phyloP scores from a whole-genome alignment of 2,888 invertebrate genomes.

The Hydraecia micacea region DNA sequence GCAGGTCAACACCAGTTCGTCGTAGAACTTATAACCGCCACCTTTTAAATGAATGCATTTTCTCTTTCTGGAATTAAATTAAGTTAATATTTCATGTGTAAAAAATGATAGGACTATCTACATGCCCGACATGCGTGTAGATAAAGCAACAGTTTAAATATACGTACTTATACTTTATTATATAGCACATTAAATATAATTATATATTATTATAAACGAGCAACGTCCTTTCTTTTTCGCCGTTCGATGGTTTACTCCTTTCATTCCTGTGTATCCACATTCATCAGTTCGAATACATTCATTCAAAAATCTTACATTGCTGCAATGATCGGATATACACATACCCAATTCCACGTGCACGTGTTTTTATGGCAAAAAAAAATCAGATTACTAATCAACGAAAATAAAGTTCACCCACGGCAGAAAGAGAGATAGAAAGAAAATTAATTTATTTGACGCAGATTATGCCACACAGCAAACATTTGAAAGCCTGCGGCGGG shows the following conservation, averaged over 20 bases:
- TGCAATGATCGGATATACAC: neutral
- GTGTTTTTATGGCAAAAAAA: neutral
- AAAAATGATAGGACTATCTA: neutral
- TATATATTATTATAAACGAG: neutral
- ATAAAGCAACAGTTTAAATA: too few relatives aligned
- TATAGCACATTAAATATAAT: neutral
- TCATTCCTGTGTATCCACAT: neutral
- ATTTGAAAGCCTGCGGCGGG: neutral
- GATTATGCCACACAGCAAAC: neutral
- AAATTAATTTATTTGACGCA: neutral
- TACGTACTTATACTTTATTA: neutral
- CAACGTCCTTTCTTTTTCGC: neutral
- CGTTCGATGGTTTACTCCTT: neutral
- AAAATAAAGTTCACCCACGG: neutral
- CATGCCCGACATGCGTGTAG: neutral
- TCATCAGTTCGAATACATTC: neutral
- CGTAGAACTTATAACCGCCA: slow-evolving; percentile 87
- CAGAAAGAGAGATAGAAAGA: neutral
- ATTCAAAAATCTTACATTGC: neutral
- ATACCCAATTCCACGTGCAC: neutral
- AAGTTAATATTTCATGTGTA: neutral
- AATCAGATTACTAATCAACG: neutral
- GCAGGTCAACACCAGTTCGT: slow-evolving; percentile 89
- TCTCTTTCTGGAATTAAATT: slow-evolving; percentile 82
- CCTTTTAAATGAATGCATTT: slow-evolving; percentile 90